These are phyloP conservation scores for Neelides sp. DNA, from an alignment of 1,140 invertebrate genomes.

Conservation along the genomic window DNA sequence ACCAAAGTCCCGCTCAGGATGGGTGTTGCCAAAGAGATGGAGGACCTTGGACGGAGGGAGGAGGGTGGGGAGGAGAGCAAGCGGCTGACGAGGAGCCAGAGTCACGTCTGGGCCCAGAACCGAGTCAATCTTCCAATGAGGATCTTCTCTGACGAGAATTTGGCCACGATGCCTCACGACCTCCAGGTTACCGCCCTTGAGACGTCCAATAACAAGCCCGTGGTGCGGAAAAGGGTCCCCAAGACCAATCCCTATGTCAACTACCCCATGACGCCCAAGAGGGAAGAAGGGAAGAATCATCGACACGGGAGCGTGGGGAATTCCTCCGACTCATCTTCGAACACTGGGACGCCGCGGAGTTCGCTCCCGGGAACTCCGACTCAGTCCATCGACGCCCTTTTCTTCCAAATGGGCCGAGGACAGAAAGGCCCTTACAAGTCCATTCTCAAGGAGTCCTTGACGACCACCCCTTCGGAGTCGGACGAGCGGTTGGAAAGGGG, in stretches of 20 bases:
- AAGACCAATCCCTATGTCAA: conserved; percentile 29
- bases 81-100: conserved; percentile 29
- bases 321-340: conserved; percentile 27
- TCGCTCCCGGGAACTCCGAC: conserved; percentile 27
- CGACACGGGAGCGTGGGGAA: conserved; percentile 13
- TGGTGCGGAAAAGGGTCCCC: conserved; percentile 14
- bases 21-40: conserved; percentile 15
- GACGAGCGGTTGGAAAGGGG: conserved; percentile 13
- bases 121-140: conserved; percentile 2
- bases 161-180: background rate
- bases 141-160: conserved; percentile 25
- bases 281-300: background rate
- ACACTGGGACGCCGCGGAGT: conserved; percentile 22
- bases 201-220: conserved; percentile 3
- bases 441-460: conserved; percentile 23
- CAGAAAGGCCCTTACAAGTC: conserved; percentile 9
- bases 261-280: conserved; percentile 1
- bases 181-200: too few relatives aligned
- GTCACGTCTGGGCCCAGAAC: conserved; percentile 26
- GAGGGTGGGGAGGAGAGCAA: conserved; percentile 1
- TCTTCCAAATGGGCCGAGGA: conserved; percentile 7
- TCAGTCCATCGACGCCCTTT: conserved; percentile 21
- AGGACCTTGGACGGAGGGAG: background rate
- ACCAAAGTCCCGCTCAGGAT: background rate
- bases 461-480: conserved; percentile 27